Evolutionary conservation across 1,140 invertebrate genomes (phyloP).

Genomic region (Meloidogyne exigua): DNA sequence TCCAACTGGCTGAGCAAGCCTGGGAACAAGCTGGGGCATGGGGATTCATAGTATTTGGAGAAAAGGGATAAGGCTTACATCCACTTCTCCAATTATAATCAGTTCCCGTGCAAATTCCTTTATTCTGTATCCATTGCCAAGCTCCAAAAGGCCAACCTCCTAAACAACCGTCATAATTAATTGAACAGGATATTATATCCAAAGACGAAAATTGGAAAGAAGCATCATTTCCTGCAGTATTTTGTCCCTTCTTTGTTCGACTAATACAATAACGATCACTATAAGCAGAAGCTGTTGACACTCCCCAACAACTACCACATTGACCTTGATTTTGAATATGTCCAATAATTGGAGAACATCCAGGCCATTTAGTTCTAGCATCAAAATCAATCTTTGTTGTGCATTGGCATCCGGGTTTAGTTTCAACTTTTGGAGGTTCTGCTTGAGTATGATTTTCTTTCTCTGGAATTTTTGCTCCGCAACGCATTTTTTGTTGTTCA

Average conservation of each 20-base stretch:
- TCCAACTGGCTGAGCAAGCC: conserved; percentile 2
- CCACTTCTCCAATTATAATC: neutral
- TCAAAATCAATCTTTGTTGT: conserved; percentile 9
- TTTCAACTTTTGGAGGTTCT: neutral
- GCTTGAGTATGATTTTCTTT: neutral
- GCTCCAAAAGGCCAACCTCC: neutral
- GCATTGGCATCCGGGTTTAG: neutral
- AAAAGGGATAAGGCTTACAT: conserved; percentile 7
- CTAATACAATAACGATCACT: conserved; percentile 25
- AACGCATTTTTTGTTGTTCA: neutral
- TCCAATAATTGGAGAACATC: conserved; percentile 17
- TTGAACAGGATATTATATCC: conserved; percentile 14
- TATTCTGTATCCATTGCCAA: neutral
- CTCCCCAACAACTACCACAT: conserved; percentile 27
- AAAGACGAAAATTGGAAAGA: neutral
- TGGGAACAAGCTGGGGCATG: neutral
- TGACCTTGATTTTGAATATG: conserved; percentile 10
- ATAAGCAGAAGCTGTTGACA: conserved; percentile 18
- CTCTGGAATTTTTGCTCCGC: neutral
- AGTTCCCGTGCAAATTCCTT: conserved; percentile 1
- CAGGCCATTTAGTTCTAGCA: conserved; percentile 10
- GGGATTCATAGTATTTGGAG: neutral
- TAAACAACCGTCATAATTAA: neutral
- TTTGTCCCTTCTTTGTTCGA: neutral
- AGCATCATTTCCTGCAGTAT: neutral